Conservation (phyloP, 2,888 invertebrate genomes). For the Apocheima hispidaria region DNA sequence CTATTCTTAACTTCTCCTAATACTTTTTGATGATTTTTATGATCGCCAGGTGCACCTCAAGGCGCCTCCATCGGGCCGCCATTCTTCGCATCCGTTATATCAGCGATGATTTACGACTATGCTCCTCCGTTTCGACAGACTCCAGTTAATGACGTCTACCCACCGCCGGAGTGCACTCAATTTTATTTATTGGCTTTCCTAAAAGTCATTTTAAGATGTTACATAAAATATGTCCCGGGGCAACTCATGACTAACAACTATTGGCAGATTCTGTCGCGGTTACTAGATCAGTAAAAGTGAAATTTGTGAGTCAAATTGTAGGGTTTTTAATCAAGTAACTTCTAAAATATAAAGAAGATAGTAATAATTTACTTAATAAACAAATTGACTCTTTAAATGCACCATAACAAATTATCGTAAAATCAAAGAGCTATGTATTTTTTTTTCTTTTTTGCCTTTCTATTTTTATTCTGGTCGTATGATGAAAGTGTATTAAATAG, state of each 20-base stretch:
- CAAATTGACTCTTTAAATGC: too few species aligned
- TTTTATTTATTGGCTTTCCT: slow-evolving; percentile 65
- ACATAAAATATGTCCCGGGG: slow-evolving; percentile 44
- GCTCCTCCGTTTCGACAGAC: slow-evolving; percentile 58
- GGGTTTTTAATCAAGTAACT: neutral
- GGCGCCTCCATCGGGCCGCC: slow-evolving; percentile 43
- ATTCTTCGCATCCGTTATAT: slow-evolving; percentile 50
- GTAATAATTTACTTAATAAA: too few species aligned
- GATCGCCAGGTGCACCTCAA: slow-evolving; percentile 3
- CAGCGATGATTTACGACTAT: slow-evolving; percentile 68
- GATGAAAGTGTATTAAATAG: too few species aligned
- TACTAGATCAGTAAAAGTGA: slow-evolving; percentile 15
- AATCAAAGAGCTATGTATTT: too few species aligned
- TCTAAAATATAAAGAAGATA: too few species aligned
- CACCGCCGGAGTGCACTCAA: slow-evolving; percentile 59
- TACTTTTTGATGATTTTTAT: neutral
- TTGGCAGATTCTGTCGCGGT: slow-evolving; percentile 31
- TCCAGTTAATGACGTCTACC: slow-evolving; percentile 63
- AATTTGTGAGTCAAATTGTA: neutral
- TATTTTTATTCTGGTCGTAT: too few species aligned
- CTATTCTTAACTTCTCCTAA: neutral
- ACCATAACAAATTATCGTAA: too few species aligned
- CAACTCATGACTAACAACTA: slow-evolving; percentile 40
- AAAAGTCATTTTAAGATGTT: slow-evolving; percentile 52
- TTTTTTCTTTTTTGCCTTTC: too few species aligned